Conservation (phyloP, 2,113 vertebrate species). For the Seriola dumerili region DNA sequence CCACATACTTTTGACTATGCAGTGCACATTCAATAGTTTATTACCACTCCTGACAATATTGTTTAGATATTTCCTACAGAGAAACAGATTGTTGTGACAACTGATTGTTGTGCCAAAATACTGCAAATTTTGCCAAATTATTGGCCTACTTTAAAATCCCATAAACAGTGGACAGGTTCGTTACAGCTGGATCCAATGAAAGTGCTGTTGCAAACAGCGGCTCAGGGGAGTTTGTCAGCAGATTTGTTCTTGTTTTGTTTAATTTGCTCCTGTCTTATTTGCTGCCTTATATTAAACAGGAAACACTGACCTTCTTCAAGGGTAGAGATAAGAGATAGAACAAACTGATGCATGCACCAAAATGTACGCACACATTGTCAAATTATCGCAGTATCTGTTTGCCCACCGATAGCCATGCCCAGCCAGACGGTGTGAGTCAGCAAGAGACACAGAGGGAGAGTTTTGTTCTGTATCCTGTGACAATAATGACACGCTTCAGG, state of each 20-base stretch:
- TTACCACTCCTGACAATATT: neutral
- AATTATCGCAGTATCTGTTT: slow-evolving; percentile 52
- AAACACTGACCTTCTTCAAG: slow-evolving; percentile 50
- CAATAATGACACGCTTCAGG: neutral
- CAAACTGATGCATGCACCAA: slow-evolving; percentile 7
- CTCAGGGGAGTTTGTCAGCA: neutral
- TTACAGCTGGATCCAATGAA: neutral
- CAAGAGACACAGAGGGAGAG: neutral
- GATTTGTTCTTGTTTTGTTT: neutral
- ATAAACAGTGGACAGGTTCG: too few relatives aligned
- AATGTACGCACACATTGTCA: slow-evolving; percentile 2
- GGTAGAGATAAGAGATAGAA: slow-evolving; percentile 32
- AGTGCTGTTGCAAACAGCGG: neutral
- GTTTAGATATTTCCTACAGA: too few relatives aligned
- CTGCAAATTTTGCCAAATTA: neutral
- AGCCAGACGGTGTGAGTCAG: slow-evolving; percentile 15
- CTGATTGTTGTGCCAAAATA: too few relatives aligned
- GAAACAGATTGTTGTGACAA: too few relatives aligned
- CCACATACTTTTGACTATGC: neutral
- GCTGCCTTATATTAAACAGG: slow-evolving; percentile 30
- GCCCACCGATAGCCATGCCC: slow-evolving; percentile 25
- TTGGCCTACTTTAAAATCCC: too few relatives aligned
- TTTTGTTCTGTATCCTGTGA: slow-evolving; percentile 2
- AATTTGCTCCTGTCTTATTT: slow-evolving; percentile 28
- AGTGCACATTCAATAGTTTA: neutral